Conservation (phyloP, 2,797 vertebrate genomes). For the Acanthornis magna region DNA sequence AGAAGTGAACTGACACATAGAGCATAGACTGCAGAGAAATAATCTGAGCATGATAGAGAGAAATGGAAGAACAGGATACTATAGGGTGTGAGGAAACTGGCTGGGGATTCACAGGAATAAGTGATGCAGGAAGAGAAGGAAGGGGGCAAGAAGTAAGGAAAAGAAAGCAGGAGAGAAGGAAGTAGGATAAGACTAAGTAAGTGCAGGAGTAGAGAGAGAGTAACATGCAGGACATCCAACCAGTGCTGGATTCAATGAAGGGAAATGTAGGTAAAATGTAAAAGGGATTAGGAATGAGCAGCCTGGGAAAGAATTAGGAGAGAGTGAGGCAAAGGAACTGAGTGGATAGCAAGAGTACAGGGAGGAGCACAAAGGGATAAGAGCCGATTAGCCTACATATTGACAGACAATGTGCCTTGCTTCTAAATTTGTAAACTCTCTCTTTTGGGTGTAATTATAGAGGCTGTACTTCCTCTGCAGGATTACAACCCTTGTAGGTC, state of each 20-base stretch:
- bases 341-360: not conserved
- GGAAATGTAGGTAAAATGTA: constrained; percentile 24
- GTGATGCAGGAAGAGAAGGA: not conserved
- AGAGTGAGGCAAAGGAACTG: constrained; percentile 10
- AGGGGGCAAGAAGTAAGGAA: not conserved
- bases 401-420: not conserved
- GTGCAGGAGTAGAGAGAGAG: not conserved
- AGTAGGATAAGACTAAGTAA: not conserved
- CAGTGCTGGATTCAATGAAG: not conserved
- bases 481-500: not conserved
- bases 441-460: not conserved
- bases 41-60: not conserved
- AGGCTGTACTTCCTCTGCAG: not conserved
- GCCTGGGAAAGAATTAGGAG: constrained; percentile 6
- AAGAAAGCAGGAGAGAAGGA: not conserved
- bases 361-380: constrained; percentile 46
- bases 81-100: not conserved
- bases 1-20: not conserved
- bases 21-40: not conserved
- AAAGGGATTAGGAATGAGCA: constrained; percentile 42
- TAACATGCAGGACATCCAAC: not conserved
- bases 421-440: not conserved
- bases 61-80: not conserved
- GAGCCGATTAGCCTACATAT: constrained; percentile 48
- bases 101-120: not conserved